Conservation (phyloP, 2,113 vertebrate species). For the Vulpes lagopus region DNA sequence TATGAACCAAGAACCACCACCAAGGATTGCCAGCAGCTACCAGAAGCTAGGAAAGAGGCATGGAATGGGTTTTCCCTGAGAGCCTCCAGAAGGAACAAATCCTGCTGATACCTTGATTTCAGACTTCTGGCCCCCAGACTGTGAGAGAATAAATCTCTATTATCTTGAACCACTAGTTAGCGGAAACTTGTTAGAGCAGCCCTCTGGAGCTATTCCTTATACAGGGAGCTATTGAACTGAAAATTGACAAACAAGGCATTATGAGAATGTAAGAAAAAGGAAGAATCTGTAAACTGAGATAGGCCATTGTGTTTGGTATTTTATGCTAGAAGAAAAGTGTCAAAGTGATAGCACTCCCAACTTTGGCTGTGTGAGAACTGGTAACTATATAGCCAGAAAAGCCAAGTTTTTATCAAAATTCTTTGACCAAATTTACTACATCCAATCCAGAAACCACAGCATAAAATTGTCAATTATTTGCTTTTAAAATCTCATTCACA, state of each 20-base stretch:
- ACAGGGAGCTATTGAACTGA: not conserved
- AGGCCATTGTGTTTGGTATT: not conserved
- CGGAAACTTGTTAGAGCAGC: not conserved
- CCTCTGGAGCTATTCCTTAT: not conserved
- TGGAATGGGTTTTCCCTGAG: not conserved
- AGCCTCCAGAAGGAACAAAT: not conserved
- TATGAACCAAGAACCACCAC: not conserved
- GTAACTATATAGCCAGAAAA: not conserved
- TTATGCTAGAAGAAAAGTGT: slow-evolving; percentile 9
- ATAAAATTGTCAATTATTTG: slow-evolving; percentile 47
- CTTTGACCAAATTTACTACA: slow-evolving; percentile 38
- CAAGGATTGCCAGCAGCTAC: not conserved
- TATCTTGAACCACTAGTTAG: not conserved
- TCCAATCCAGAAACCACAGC: slow-evolving; percentile 20
- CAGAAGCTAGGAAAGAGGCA: not conserved
- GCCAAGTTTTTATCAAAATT: not conserved
- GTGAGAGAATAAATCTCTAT: not conserved
- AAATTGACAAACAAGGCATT: not conserved
- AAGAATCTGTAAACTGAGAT: slow-evolving; percentile 20
- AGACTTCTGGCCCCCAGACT: not conserved
- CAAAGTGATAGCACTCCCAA: not conserved
- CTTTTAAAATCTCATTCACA: slow-evolving; percentile 48
- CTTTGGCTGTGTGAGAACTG: slow-evolving; percentile 6
- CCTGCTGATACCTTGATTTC: not conserved
- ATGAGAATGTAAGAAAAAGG: not conserved